Evolutionary conservation across 1,140 invertebrate species (phyloP), one percentile per base, ranked within the genome.

Genomic region (Drosophila nigrodunni): DNA sequence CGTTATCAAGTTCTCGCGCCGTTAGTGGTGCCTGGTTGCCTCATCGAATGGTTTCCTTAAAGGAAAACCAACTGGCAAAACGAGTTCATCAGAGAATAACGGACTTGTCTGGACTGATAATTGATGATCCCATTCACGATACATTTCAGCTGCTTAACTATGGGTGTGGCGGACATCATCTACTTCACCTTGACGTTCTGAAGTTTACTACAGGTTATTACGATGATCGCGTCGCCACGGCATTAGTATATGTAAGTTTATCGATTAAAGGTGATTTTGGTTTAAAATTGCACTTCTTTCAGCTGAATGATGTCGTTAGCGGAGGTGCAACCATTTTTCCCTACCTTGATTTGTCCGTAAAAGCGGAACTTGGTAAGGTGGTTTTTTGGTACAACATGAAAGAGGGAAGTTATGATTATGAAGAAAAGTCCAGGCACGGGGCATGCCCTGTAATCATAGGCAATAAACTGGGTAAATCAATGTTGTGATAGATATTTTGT

Each of bases 1-100:
- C 10, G 10, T 92, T 98, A 80, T 96, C 97, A 2, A 94, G 4
- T 25, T 25, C 94, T 77, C 97, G 50, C 97, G 1, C 94, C 94
- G 96, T 96, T 99, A 99, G 99, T 94, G 98, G 97, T 75, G 96
- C 96, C 1, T 99, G 98, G 98, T 93, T 99, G 0, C 30, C 44
- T 0, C 0, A 3, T 1, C 0, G 5, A 0, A 3, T 9, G 0
- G 2, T 11, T 2, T 15, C 13, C 7, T 2, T 10, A 1, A 8
- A 18, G 1, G 21, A 35, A 3, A 15, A 1, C 3, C 7, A 21
- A 34, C 93, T 96, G 30, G 94, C 99, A 3, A 94, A 93, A 5
- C 94, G 94, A 58, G 94, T 99, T 15, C 95, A 95, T 35, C 93
- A 93, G 72, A 93, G 96, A 35, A 94, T 97, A 0, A 94, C 94